Conservation (phyloP, 1,140 invertebrate species). For the Ctenoplectra terminalis region DNA sequence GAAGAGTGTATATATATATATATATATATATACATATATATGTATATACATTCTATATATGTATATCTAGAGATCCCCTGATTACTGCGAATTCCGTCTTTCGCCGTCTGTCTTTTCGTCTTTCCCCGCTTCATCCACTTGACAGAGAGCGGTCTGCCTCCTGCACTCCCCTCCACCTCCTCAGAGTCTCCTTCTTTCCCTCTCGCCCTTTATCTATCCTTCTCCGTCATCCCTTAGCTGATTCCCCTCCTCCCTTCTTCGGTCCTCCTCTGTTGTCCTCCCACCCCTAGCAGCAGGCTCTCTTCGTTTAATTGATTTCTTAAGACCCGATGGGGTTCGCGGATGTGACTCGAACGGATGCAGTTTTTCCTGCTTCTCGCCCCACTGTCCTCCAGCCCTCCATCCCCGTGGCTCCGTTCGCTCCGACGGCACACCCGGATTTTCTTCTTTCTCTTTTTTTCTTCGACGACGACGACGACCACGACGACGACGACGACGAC, state of each 20-base stretch:
- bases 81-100: constrained; percentile 79
- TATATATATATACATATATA: constrained; percentile 29
- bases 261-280: constrained; percentile 18
- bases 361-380: constrained; percentile 71
- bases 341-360: constrained; percentile 74
- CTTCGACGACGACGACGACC: constrained; percentile 44
- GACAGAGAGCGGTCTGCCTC: constrained; percentile 67
- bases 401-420: constrained; percentile 28
- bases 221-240: constrained; percentile 29
- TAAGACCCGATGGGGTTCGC: constrained; percentile 80
- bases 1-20: constrained; percentile 39
- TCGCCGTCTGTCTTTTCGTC: constrained; percentile 74
- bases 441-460: constrained; percentile 63
- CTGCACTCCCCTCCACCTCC: constrained; percentile 18
- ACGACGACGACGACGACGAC: constrained; percentile 44
- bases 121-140: constrained; percentile 75
- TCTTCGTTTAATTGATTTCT: constrained; percentile 82
- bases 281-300: constrained; percentile 49
- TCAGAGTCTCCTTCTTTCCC: neutral
- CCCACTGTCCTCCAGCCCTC: constrained; percentile 42
- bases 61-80: constrained; percentile 71
- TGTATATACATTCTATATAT: constrained; percentile 23
- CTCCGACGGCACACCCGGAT: constrained; percentile 50
- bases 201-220: constrained; percentile 29
- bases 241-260: constrained; percentile 29